Evolutionary conservation across 2,113 vertebrate species (phyloP).

Genomic region (Hippocampus comes): DNA sequence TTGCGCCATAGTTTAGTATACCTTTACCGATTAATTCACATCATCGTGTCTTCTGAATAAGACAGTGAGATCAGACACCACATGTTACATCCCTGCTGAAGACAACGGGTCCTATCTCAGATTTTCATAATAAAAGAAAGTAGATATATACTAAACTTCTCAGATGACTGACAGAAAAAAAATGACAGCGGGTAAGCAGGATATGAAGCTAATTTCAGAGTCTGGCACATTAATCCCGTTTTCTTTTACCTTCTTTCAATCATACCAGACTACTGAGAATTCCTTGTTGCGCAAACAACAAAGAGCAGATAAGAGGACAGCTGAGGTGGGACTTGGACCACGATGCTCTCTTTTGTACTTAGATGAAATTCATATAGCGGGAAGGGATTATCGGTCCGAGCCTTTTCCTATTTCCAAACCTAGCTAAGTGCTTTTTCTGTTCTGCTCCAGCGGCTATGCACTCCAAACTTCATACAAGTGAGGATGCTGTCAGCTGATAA

Average conservation of each 20-base stretch:
- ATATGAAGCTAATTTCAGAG: slow-evolving; percentile 1
- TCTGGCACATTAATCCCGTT: background rate
- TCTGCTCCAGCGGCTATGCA: slow-evolving; percentile 20
- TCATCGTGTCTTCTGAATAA: background rate
- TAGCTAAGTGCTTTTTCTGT: slow-evolving; percentile 6
- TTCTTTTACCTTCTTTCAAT: background rate
- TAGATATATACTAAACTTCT: background rate
- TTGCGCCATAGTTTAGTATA: background rate
- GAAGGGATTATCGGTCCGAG: background rate
- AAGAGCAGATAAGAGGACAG: background rate
- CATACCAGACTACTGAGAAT: background rate
- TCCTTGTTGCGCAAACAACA: background rate
- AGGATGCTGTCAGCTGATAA: slow-evolving; percentile 61
- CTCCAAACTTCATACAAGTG: slow-evolving; percentile 36
- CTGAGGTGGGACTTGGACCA: background rate
- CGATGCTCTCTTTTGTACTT: background rate
- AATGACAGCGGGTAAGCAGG: background rate
- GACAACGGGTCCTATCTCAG: background rate
- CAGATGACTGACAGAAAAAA: background rate
- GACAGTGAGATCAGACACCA: background rate
- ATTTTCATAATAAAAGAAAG: background rate
- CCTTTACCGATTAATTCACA: background rate
- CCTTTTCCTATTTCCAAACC: slow-evolving; percentile 20
- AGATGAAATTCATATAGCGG: background rate
- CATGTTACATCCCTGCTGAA: background rate